These are phyloP conservation scores for Masnerella sp. DNA, from an alignment of 2,888 invertebrate species.

Conservation along the genomic window DNA sequence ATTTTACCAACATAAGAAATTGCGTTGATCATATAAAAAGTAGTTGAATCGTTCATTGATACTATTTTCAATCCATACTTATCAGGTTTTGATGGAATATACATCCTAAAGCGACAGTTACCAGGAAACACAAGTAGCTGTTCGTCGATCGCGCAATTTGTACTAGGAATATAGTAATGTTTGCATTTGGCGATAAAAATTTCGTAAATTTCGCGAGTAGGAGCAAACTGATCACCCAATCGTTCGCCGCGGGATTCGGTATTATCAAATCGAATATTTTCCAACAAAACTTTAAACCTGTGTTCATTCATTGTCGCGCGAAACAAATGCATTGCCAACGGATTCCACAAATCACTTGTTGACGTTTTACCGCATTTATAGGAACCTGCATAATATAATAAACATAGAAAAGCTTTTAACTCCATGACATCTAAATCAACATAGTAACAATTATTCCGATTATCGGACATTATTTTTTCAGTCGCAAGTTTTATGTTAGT, in stretches of 20 bases:
- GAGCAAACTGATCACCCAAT: slow-evolving; percentile 23
- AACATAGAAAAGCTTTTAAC: slow-evolving; percentile 5
- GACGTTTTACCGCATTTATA: slow-evolving; percentile 7
- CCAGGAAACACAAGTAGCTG: slow-evolving; percentile 22
- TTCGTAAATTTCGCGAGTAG: slow-evolving; percentile 14
- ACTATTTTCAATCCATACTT: slow-evolving; percentile 35
- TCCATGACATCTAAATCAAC: slow-evolving; percentile 15
- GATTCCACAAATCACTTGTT: neutral
- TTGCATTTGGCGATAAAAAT: slow-evolving; percentile 13
- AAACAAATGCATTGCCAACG: slow-evolving; percentile 9
- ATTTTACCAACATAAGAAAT: slow-evolving; percentile 47
- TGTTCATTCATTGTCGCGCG: slow-evolving; percentile 4
- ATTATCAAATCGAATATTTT: slow-evolving; percentile 31
- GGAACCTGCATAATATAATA: slow-evolving; percentile 6
- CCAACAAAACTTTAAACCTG: slow-evolving; percentile 31
- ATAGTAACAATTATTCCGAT: neutral
- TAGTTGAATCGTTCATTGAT: slow-evolving; percentile 30
- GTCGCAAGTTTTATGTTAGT: slow-evolving; percentile 11
- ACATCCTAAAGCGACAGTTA: slow-evolving; percentile 18
- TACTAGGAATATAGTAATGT: slow-evolving; percentile 3
- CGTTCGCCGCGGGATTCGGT: slow-evolving; percentile 7
- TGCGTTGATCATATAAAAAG: slow-evolving; percentile 32
- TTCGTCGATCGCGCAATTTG: slow-evolving; percentile 4
- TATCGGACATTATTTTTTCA: neutral
- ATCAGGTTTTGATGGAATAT: slow-evolving; percentile 36